phyloP scores from a whole-genome alignment of 2,113 vertebrate species.

The Antechinus stuartii region DNA sequence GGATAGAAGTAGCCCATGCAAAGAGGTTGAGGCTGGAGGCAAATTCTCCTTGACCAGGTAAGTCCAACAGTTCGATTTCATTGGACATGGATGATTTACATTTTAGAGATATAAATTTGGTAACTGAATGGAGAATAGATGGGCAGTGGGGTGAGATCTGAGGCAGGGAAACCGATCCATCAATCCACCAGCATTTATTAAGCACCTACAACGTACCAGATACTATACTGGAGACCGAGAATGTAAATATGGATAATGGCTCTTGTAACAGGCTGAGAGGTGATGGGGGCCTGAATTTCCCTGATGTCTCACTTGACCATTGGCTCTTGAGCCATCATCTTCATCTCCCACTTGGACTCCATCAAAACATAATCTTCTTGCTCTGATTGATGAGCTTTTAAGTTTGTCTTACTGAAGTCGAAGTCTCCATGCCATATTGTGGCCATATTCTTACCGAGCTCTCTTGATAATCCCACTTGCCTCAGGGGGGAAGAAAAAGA shows the following conservation, averaged over 20 bases:
- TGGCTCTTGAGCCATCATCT: neutral
- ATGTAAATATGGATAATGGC: neutral
- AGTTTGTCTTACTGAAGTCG: neutral
- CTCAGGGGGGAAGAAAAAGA: no score
- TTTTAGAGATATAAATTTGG: neutral
- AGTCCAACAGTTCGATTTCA: neutral
- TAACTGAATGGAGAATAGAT: neutral
- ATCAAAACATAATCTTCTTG: neutral
- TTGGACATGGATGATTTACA: neutral
- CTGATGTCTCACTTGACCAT: neutral
- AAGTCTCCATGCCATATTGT: neutral
- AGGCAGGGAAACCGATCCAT: neutral
- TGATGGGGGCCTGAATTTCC: neutral
- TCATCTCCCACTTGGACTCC: neutral
- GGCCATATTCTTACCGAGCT: neutral
- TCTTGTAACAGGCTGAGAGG: accelerated
- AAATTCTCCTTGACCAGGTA: neutral
- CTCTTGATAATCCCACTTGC: no score
- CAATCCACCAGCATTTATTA: neutral
- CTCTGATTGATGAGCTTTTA: neutral
- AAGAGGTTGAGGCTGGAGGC: neutral
- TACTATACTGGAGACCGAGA: neutral
- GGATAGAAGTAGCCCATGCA: neutral
- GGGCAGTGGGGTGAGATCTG: neutral
- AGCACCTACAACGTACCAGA: neutral